These are phyloP conservation scores for Ceratotherium simum DNA, from an alignment of 2,113 vertebrate species.

Conservation along the genomic window DNA sequence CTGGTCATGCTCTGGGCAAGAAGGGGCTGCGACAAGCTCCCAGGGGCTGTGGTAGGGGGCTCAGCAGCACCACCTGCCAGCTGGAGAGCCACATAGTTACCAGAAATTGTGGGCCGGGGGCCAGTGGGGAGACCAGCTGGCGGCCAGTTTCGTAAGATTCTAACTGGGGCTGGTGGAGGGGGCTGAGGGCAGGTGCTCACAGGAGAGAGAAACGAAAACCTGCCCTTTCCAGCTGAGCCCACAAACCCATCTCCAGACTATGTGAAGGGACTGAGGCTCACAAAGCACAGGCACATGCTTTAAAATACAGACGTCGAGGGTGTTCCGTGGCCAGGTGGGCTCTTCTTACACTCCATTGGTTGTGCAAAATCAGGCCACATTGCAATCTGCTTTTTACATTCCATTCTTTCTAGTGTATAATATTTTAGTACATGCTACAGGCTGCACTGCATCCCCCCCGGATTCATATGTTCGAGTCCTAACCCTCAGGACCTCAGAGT, in stretches of 20 bases:
- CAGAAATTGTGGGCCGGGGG: rapidly evolving
- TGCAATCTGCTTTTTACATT: no score
- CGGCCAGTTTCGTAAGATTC: background rate
- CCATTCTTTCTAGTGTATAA: background rate
- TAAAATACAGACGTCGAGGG: background rate
- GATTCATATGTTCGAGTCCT: background rate
- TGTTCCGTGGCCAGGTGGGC: no score
- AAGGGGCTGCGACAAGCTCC: background rate
- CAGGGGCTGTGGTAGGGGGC: background rate
- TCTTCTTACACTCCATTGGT: background rate
- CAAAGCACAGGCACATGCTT: background rate
- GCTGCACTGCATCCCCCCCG: background rate
- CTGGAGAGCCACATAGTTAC: background rate
- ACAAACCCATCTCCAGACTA: background rate
- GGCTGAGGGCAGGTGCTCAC: background rate
- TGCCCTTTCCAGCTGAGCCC: background rate
- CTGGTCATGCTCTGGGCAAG: background rate
- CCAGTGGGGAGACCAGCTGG: background rate
- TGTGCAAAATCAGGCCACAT: background rate
- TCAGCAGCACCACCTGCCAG: background rate
- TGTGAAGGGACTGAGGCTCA: background rate
- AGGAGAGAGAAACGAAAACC: background rate
- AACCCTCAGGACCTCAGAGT: background rate
- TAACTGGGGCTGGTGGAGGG: background rate
- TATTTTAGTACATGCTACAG: background rate